Evolutionary conservation across 2,888 invertebrate species (phyloP).

Genomic region (Lamellibrachia satsuma): DNA sequence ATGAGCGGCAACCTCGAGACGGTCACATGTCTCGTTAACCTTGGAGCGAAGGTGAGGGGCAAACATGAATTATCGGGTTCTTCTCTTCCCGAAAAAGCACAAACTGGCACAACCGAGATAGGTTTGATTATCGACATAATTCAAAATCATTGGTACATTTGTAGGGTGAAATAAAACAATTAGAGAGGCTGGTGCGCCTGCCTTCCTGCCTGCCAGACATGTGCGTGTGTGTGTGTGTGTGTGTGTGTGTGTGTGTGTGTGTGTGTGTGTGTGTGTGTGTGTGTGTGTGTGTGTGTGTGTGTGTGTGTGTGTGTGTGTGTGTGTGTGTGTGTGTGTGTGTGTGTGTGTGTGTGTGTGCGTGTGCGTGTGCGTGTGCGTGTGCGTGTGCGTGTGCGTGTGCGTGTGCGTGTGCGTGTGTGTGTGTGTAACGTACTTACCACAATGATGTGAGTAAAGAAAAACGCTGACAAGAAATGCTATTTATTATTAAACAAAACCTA

Average conservation of each 20-base stretch:
- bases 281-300: background rate
- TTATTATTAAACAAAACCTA: background rate
- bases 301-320: background rate
- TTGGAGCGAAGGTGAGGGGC: slow-evolving; percentile 51
- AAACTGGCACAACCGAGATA: background rate
- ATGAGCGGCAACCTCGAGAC: slow-evolving; percentile 56
- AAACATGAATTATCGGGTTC: background rate
- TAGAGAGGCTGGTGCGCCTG: background rate
- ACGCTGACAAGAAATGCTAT: background rate
- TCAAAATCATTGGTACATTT: background rate
- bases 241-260: background rate
- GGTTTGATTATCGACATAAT: background rate
- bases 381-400: background rate
- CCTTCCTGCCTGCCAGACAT: background rate
- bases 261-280: background rate
- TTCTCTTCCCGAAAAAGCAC: background rate
- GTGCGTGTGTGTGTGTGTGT: background rate
- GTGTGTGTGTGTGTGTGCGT: background rate
- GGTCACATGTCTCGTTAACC: slow-evolving; percentile 53
- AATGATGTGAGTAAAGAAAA: background rate
- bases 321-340: background rate
- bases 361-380: background rate
- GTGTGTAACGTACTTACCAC: background rate
- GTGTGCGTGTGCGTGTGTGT: background rate
- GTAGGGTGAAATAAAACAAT: background rate